These are phyloP conservation scores for Reticulitermes lucifugus DNA, from an alignment of 2,888 invertebrate genomes.

Conservation along the genomic window DNA sequence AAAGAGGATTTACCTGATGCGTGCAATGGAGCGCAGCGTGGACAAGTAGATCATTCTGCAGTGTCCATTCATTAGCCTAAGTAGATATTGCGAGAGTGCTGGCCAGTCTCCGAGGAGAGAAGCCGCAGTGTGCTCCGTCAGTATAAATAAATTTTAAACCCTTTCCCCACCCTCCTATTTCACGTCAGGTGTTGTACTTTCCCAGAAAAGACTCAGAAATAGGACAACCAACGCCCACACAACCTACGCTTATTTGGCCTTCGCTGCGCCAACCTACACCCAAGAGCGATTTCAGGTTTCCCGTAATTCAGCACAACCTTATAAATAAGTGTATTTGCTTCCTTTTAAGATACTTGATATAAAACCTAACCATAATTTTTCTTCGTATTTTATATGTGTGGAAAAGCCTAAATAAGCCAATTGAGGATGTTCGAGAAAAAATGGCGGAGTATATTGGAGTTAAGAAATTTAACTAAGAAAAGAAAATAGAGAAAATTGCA, in stretches of 20 bases:
- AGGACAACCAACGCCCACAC: not conserved
- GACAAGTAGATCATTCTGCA: conserved; percentile 15
- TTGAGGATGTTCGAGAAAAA: too few relatives aligned
- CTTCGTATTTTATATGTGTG: too few relatives aligned
- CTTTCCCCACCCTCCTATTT: not conserved
- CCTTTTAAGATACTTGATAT: too few relatives aligned
- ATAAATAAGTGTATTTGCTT: not conserved
- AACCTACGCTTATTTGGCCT: not conserved
- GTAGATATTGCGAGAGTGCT: not conserved
- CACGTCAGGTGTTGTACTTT: conserved; percentile 26
- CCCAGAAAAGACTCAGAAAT: conserved; percentile 29
- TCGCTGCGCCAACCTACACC: not conserved
- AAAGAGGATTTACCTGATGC: not conserved
- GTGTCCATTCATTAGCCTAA: conserved; percentile 32
- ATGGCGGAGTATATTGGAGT: too few relatives aligned
- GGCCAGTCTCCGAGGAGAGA: not conserved
- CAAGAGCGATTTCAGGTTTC: not conserved
- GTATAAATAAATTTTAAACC: conserved; percentile 32
- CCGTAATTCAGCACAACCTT: not conserved
- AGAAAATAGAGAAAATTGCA: too few relatives aligned
- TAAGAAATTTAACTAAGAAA: too few relatives aligned
- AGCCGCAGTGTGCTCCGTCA: conserved; percentile 24
- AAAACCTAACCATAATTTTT: too few relatives aligned
- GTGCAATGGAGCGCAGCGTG: not conserved
- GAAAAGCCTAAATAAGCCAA: too few relatives aligned